Evolutionary conservation across 2,888 invertebrate genomes (phyloP).

Genomic region (Syrphus vitripennis): DNA sequence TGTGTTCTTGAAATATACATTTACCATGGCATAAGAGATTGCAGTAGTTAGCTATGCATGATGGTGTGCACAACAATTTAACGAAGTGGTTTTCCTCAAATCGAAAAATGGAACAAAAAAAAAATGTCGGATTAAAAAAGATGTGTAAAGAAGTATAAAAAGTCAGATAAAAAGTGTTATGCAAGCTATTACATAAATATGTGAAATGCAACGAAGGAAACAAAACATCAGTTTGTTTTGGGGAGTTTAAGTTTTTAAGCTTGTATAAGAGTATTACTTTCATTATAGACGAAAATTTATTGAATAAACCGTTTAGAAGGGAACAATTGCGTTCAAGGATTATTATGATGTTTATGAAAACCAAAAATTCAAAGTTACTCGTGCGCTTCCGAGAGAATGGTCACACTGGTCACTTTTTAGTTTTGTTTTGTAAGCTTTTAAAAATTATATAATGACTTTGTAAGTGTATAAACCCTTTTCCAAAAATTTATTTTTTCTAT

Average conservation of each 20-base stretch:
- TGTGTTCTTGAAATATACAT: conserved; percentile 14
- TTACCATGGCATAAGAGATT: not conserved
- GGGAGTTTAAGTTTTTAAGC: not conserved
- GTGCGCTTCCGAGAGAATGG: too few relatives aligned
- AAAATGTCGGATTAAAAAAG: not conserved
- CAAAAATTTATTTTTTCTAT: too few relatives aligned
- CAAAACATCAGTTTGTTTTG: not conserved
- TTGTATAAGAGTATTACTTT: not conserved
- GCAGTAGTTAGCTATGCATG: conserved; percentile 6
- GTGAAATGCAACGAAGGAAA: not conserved
- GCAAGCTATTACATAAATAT: not conserved
- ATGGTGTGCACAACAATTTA: conserved; percentile 26
- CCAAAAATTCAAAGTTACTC: too few relatives aligned
- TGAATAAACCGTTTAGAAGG: too few relatives aligned
- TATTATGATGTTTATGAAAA: too few relatives aligned
- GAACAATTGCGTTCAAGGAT: too few relatives aligned
- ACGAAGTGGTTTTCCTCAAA: conserved; percentile 6
- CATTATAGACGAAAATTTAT: not conserved
- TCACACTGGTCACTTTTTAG: too few relatives aligned
- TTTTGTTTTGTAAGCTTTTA: too few relatives aligned
- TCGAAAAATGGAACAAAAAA: not conserved
- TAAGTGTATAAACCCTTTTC: too few relatives aligned
- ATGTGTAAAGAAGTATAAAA: not conserved
- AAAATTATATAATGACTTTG: too few relatives aligned
- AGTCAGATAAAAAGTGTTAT: not conserved